Conservation (phyloP, 1,140 invertebrate species). For the Lepidurus arcticus region DNA sequence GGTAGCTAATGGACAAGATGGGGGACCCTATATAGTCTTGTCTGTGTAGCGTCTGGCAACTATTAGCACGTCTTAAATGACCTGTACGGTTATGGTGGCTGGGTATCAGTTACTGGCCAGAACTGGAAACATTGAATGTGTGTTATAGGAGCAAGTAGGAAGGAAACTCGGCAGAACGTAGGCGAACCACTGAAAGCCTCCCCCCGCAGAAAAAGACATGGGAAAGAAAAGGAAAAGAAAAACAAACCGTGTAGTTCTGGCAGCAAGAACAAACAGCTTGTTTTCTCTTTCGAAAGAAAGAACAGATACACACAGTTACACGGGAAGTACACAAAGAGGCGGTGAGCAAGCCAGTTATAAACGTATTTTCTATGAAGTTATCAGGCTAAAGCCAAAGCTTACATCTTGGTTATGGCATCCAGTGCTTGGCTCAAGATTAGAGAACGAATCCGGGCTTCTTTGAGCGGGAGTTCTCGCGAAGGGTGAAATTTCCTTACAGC, state of each 20-base stretch:
- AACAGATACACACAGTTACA: neutral
- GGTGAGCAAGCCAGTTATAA: no score
- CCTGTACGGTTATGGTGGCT: neutral
- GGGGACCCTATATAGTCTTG: neutral
- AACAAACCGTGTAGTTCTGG: neutral
- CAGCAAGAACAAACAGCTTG: no score
- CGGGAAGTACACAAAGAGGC: neutral
- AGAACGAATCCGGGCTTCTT: neutral
- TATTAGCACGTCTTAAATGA: neutral
- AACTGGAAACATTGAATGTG: neutral
- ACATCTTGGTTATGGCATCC: neutral
- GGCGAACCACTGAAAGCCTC: no score
- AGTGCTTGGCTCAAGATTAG: neutral
- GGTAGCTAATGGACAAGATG: slow-evolving; percentile 1
- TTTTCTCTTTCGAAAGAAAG: neutral
- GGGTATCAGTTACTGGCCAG: neutral
- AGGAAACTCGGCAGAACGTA: neutral
- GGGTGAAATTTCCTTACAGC: neutral
- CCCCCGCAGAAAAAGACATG: neutral
- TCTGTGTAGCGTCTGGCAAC: neutral
- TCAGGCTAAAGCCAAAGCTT: neutral
- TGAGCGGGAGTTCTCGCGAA: neutral
- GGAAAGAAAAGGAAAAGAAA: neutral
- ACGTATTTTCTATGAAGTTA: no score
- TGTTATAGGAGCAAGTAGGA: neutral